Conservation (phyloP, 2,113 vertebrate species). For the Phaethon lepturus region DNA sequence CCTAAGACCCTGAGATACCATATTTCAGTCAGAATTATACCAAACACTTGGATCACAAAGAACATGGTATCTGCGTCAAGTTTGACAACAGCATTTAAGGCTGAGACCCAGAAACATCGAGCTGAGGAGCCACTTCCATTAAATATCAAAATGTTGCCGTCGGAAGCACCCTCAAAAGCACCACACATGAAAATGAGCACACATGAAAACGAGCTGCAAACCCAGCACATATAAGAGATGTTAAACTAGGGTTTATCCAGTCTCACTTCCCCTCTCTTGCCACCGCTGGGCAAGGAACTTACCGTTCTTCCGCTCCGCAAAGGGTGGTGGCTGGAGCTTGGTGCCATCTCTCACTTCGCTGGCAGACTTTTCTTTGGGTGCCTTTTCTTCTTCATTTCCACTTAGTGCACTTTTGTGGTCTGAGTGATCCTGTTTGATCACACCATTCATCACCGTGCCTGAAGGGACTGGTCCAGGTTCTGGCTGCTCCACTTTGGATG, state of each 20-base stretch:
- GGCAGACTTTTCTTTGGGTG: constrained; percentile 27
- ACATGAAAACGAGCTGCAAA: not conserved
- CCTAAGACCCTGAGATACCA: not conserved
- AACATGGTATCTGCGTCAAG: not conserved
- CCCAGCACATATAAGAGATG: fast-evolving
- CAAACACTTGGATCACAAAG: constrained; percentile 30
- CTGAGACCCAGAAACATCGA: not conserved
- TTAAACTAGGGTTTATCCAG: not conserved
- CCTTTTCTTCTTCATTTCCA: constrained; percentile 60
- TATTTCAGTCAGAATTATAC: not conserved
- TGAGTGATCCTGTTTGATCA: constrained; percentile 46
- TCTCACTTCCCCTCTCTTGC: not conserved
- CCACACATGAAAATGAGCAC: not conserved
- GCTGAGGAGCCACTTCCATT: not conserved
- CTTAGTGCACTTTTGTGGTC: constrained; percentile 8
- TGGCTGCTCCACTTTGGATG: constrained; percentile 57
- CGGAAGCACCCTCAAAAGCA: not conserved
- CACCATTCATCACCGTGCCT: constrained; percentile 76
- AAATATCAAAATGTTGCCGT: not conserved
- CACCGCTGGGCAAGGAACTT: not conserved
- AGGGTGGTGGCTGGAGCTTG: constrained; percentile 53
- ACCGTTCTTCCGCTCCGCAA: constrained; percentile 66
- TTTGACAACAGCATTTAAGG: not conserved
- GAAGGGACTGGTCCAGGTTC: not conserved
- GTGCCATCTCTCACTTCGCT: constrained; percentile 48